These are phyloP conservation scores for Muscidifurax raptorellus DNA, from an alignment of 1,140 invertebrate genomes.

Conservation along the genomic window DNA sequence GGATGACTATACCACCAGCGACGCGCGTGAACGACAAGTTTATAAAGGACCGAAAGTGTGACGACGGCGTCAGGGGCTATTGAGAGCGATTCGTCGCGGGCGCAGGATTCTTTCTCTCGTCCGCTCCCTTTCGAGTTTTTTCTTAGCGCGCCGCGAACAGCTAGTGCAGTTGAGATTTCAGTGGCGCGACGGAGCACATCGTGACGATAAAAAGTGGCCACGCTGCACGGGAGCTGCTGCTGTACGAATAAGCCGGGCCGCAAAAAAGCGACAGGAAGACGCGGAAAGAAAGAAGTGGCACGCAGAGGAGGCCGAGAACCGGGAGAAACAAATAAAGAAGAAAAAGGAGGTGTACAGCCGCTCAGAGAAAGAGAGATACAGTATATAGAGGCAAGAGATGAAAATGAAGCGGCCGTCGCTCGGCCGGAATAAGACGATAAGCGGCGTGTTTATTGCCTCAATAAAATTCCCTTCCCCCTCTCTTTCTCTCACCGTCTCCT, in stretches of 20 bases:
- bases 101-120: constrained; percentile 12
- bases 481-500: not conserved
- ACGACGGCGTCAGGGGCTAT: constrained; percentile 22
- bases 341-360: not conserved
- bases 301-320: not conserved
- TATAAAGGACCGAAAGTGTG: constrained; percentile 50
- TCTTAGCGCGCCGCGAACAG: not conserved
- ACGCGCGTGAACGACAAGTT: constrained; percentile 48
- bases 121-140: not conserved
- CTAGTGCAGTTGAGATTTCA: constrained; percentile 22
- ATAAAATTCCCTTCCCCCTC: constrained; percentile 21
- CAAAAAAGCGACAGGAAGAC: constrained; percentile 19
- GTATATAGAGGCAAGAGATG: constrained; percentile 21
- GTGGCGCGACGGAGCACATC: constrained; percentile 28
- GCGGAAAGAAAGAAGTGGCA: not conserved
- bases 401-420: constrained; percentile 32
- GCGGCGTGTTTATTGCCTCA: constrained; percentile 47
- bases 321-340: constrained; percentile 19
- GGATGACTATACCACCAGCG: not conserved
- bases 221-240: not conserved
- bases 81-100: constrained; percentile 29
- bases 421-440: constrained; percentile 42
- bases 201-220: constrained; percentile 12
- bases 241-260: not conserved
- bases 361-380: not conserved